Evolutionary conservation across 2,797 vertebrate species (phyloP).

Genomic region (Columba guinea): DNA sequence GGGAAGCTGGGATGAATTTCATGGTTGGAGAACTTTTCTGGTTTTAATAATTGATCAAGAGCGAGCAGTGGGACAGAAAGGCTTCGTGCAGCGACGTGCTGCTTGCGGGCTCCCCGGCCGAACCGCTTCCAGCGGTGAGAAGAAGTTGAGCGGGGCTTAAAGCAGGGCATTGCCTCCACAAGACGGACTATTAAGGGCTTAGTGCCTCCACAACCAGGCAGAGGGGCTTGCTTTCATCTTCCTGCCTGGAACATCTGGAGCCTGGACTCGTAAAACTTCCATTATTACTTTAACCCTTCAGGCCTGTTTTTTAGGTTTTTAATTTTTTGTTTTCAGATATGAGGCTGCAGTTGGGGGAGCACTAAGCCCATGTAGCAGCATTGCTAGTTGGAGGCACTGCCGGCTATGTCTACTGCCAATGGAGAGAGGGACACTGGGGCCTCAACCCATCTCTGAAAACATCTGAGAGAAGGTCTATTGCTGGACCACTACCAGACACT

Average conservation of each 20-base stretch:
- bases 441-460: background rate
- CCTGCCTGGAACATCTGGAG: constrained; percentile 41
- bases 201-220: background rate
- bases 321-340: background rate
- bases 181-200: background rate
- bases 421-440: background rate
- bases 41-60: constrained; percentile 32
- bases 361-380: background rate
- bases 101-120: background rate
- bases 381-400: fast-evolving
- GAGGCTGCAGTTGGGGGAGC: background rate
- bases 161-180: background rate
- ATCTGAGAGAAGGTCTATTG: background rate
- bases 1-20: constrained; percentile 38
- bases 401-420: fast-evolving
- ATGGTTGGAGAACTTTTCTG: constrained; percentile 23
- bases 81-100: background rate
- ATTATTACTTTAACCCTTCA: constrained; percentile 34
- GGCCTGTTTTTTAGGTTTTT: background rate
- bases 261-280: constrained; percentile 28
- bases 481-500: background rate
- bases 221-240: constrained; percentile 41
- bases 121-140: background rate
- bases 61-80: background rate
- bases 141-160: background rate